Base-by-base conservation (phyloP, 1,140 invertebrate genomes). In the Lepidostoma basale region DNA sequence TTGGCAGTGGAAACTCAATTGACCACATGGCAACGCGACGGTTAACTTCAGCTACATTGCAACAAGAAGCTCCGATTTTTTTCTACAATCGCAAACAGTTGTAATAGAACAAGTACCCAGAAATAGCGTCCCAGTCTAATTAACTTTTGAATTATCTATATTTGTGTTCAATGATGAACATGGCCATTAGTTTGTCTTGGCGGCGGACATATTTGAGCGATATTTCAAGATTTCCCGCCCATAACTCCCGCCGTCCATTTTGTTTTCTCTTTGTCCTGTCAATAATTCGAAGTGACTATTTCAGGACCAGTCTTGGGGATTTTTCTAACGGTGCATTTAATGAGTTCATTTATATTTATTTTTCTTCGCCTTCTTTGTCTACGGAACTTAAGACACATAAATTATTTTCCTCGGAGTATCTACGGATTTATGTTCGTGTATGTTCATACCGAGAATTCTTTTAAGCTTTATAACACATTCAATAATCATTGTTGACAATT, bases 351-450 rank as follows among this genome's bases (percentile, higher is more conserved):
- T 42, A 60, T 60, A 60, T 42, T 42, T 60, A 60, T 60, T 60
- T 42, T 23, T 60, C 56, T 14, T 42, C 56, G 56, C 56, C 56
- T 60, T 60, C 56, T 60, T 60, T 60, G 56, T 44, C 56, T 60
- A 60, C 42, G 36, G 12, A 18, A n/a, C 26, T 14, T 8, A 30
- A 33, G 52, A 56, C 26, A 30, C 2, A 30, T 56, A 56, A 56
- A 56, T 56, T 56, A 56, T 30, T n/a, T 14, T n/a, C n/a, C n/a
- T n/a, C n/a, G n/a, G n/a, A n/a, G n/a, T n/a, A n/a, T n/a, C n/a
- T n/a, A n/a, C n/a, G n/a, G n/a, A n/a, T n/a, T n/a, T n/a, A n/a
- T n/a, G 25, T 10, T 25, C 28, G 18, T 23, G 45, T 49, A 23
- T 22, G 45, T n/a, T 36, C 25, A 10, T 49, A 23, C 22, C 45